phyloP scores from a whole-genome alignment of 2,113 vertebrate species.

The Corythaixoides concolor region DNA sequence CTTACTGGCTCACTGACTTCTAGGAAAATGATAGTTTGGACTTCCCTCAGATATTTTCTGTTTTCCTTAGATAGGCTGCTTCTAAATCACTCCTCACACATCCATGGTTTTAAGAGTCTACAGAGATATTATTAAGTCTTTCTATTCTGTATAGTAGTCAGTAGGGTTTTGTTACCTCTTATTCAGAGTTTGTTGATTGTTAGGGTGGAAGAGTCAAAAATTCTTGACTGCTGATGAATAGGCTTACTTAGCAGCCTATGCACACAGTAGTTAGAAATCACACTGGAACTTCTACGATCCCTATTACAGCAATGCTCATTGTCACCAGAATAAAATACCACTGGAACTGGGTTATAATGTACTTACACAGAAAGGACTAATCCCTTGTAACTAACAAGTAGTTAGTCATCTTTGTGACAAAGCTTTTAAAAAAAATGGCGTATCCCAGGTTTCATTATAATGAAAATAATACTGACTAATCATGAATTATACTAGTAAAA shows the following conservation, averaged over 20 bases:
- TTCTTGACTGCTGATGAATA: neutral
- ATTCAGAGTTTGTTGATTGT: constrained; percentile 9
- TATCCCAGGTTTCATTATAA: neutral
- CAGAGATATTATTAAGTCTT: constrained; percentile 60
- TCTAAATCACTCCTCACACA: constrained; percentile 44
- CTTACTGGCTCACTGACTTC: constrained; percentile 38
- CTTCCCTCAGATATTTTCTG: constrained; percentile 18
- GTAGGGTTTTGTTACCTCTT: constrained; percentile 24
- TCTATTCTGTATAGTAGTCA: neutral
- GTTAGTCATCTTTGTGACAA: neutral
- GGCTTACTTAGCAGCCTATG: neutral
- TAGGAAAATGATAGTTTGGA: constrained; percentile 25
- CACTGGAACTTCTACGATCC: neutral
- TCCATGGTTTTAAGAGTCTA: constrained; percentile 60
- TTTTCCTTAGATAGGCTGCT: constrained; percentile 30
- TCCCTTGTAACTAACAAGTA: neutral
- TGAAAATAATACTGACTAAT: neutral
- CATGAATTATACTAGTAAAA: neutral
- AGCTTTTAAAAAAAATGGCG: neutral
- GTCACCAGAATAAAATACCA: neutral
- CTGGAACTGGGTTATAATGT: neutral
- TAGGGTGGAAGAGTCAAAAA: constrained; percentile 1
- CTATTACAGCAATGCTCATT: neutral
- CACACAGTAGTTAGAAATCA: neutral
- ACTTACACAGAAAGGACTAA: neutral